phyloP scores from a whole-genome alignment of 2,888 invertebrate species.

The Nematopogon swammerdamellus region DNA sequence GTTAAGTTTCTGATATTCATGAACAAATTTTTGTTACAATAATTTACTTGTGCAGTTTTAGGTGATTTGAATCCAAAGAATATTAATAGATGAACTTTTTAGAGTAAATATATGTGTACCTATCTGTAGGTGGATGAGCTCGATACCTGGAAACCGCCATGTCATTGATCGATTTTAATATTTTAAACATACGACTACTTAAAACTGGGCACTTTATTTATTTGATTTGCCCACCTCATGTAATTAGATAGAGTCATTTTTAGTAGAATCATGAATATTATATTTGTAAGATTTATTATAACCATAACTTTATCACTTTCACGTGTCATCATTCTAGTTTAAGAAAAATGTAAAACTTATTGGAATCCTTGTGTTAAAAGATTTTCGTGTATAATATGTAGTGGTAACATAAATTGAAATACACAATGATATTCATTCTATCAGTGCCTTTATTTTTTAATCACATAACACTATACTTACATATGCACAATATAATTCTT shows the following conservation, averaged over 20 bases:
- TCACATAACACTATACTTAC: too few species aligned
- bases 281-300: neutral
- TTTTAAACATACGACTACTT: neutral
- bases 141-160: neutral
- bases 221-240: neutral
- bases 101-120: neutral
- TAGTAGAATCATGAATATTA: neutral
- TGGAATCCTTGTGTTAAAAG: neutral
- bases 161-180: constrained; percentile 1
- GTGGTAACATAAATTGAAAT: neutral
- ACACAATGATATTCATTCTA: neutral
- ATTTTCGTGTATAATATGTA: neutral
- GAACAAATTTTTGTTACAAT: too few species aligned
- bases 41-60: neutral
- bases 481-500: too few species aligned
- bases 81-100: neutral
- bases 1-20: too few species aligned
- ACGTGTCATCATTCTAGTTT: neutral
- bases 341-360: neutral
- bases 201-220: neutral
- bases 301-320: neutral
- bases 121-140: too few species aligned
- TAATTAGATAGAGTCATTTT: neutral
- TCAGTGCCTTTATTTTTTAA: too few species aligned
- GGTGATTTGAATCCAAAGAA: constrained; percentile 1